These are phyloP conservation scores for Stenurella melanura DNA, from an alignment of 2,888 invertebrate genomes.

Conservation along the genomic window DNA sequence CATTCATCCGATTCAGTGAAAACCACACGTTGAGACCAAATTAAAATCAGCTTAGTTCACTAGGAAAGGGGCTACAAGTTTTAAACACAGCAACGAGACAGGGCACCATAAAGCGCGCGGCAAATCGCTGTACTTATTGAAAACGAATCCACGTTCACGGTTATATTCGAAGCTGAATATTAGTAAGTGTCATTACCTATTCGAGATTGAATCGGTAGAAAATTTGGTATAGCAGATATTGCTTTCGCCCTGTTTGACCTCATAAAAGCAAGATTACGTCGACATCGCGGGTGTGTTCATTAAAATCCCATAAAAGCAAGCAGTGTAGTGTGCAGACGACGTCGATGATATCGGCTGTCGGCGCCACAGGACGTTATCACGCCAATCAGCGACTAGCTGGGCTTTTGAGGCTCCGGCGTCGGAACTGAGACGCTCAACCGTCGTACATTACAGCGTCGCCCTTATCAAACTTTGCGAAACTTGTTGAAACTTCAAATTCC, in stretches of 20 bases:
- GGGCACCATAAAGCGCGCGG: no score
- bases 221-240: slow-evolving; percentile 28
- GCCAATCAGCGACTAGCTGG: slow-evolving; percentile 62
- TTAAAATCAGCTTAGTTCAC: no score
- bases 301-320: slow-evolving; percentile 68
- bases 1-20: no score
- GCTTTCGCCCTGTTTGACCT: slow-evolving; percentile 32
- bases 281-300: slow-evolving; percentile 63
- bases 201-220: slow-evolving; percentile 12
- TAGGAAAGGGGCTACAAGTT: no score
- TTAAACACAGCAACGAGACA: no score
- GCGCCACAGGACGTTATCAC: slow-evolving; percentile 67
- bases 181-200: slow-evolving; percentile 15
- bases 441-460: slow-evolving; percentile 46
- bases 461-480: slow-evolving; percentile 41
- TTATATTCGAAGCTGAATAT: neutral
- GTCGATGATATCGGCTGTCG: slow-evolving; percentile 66
- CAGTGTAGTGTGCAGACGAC: slow-evolving; percentile 59
- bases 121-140: neutral
- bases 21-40: no score
- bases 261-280: slow-evolving; percentile 39
- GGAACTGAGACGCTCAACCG: slow-evolving; percentile 52
- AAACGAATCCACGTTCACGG: neutral
- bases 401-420: slow-evolving; percentile 56
- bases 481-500: slow-evolving; percentile 41